Evolutionary conservation across 2,797 vertebrate species (phyloP).

Genomic region (Onychomys leucogaster): DNA sequence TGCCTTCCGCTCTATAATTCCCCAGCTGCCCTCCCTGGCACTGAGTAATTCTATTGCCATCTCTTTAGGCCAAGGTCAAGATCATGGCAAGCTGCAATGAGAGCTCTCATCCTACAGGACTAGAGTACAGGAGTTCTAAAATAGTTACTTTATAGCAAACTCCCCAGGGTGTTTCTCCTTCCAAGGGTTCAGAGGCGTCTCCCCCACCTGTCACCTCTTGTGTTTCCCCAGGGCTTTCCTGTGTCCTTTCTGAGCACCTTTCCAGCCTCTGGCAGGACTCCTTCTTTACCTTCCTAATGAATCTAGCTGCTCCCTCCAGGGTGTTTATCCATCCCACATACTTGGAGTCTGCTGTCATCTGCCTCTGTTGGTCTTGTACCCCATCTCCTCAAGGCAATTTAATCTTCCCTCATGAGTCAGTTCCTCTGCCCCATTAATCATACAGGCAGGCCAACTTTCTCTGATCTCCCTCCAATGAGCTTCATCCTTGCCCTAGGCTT

Average conservation of each 20-base stretch:
- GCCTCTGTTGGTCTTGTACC: slow-evolving; percentile 62
- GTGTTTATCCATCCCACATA: slow-evolving; percentile 79
- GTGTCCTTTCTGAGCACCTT: background rate
- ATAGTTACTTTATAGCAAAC: background rate
- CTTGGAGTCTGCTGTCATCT: slow-evolving; percentile 82
- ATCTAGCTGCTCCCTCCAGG: slow-evolving; percentile 62
- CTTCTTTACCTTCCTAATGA: slow-evolving; percentile 45
- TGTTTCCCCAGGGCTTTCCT: background rate
- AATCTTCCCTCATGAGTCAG: slow-evolving; percentile 81
- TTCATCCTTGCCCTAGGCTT: slow-evolving; percentile 42
- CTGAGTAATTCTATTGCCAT: background rate
- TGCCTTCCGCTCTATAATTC: background rate
- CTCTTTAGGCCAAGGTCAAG: slow-evolving; percentile 5
- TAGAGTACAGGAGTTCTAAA: background rate
- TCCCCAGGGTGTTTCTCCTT: background rate
- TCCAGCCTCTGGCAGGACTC: background rate
- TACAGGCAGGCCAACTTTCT: slow-evolving; percentile 54
- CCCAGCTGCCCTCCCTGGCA: background rate
- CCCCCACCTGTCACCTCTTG: background rate
- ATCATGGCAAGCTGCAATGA: background rate
- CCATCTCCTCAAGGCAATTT: slow-evolving; percentile 72
- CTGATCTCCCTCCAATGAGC: slow-evolving; percentile 79
- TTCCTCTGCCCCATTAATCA: slow-evolving; percentile 72
- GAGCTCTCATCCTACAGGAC: background rate
- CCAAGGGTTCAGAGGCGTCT: background rate